Percentiles rank a stretch among this genome's conserved stretches.
Evolutionary conservation across 2,888 invertebrate species (phyloP).

Genomic region (Pseudococcus longispinus): DNA sequence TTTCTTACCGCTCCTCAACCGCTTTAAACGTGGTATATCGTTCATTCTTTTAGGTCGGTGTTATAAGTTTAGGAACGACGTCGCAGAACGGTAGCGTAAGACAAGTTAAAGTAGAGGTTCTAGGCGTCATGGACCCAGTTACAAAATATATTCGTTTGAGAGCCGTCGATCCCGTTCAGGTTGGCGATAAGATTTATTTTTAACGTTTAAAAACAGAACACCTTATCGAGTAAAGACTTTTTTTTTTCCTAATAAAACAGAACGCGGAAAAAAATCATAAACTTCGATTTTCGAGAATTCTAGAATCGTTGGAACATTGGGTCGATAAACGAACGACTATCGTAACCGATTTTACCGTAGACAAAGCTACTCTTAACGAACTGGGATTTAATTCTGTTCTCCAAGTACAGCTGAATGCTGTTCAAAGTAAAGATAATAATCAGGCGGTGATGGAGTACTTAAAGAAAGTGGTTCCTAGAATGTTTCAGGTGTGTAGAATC

Average conservation of each 20-base stretch:
- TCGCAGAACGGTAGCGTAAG: constrained; percentile 77
- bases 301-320: constrained; percentile 80
- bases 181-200: neutral
- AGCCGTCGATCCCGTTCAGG: constrained; percentile 77
- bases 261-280: constrained; percentile 82
- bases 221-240: neutral
- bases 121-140: constrained; percentile 80
- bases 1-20: neutral
- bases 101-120: constrained; percentile 84
- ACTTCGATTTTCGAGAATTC: constrained; percentile 80
- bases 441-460: constrained; percentile 87
- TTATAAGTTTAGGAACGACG: constrained; percentile 86
- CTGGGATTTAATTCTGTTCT: constrained; percentile 82
- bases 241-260: constrained; percentile 52
- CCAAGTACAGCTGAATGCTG: constrained; percentile 68
- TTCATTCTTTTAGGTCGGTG: constrained; percentile 68
- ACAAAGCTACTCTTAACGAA: constrained; percentile 76
- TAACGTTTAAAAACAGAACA: neutral
- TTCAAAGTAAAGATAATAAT: constrained; percentile 66
- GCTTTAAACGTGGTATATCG: neutral
- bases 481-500: constrained; percentile 70
- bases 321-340: constrained; percentile 79
- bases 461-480: constrained; percentile 82
- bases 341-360: constrained; percentile 83
- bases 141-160: constrained; percentile 77